phyloP scores from a whole-genome alignment of 2,888 invertebrate genomes.

The Aleiodes leptofemur region DNA sequence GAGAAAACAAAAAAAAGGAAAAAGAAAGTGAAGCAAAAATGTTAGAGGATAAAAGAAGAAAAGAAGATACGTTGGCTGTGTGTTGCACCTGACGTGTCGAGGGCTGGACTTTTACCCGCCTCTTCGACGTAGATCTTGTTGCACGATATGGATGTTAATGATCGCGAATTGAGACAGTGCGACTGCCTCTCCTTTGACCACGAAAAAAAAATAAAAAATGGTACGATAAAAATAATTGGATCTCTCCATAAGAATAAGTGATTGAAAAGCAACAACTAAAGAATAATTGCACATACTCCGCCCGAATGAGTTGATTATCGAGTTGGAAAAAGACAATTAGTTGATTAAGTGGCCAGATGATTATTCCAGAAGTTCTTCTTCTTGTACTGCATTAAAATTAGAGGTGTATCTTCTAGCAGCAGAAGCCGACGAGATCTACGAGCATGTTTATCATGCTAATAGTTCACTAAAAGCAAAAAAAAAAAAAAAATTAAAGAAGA shows the following conservation, averaged over 20 bases:
- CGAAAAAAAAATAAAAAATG: not conserved
- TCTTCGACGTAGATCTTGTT: slow-evolving; percentile 58
- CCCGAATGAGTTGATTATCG: not conserved
- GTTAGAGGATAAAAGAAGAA: slow-evolving; percentile 24
- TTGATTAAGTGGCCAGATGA: too few relatives aligned
- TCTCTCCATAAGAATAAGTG: slow-evolving; percentile 1
- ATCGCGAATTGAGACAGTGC: slow-evolving; percentile 62
- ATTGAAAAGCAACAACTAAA: too few relatives aligned
- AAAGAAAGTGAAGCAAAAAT: slow-evolving; percentile 19
- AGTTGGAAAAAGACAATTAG: too few relatives aligned
- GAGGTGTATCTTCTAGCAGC: too few relatives aligned
- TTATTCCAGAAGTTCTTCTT: too few relatives aligned
- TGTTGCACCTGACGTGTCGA: slow-evolving; percentile 66
- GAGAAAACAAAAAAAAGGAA: not conserved
- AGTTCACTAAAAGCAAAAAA: too few relatives aligned
- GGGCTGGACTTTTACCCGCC: slow-evolving; percentile 56
- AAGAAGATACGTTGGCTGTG: slow-evolving; percentile 29
- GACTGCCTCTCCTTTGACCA: not conserved
- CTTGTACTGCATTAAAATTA: too few relatives aligned
- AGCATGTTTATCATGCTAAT: too few relatives aligned
- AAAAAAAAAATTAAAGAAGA: too few relatives aligned
- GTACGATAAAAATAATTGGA: slow-evolving; percentile 20
- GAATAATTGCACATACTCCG: slow-evolving; percentile 16
- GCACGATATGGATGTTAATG: slow-evolving; percentile 64
- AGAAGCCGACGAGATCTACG: too few relatives aligned